These are phyloP conservation scores for Rhorus exstirpatorius DNA, from an alignment of 2,888 invertebrate genomes.

Conservation along the genomic window DNA sequence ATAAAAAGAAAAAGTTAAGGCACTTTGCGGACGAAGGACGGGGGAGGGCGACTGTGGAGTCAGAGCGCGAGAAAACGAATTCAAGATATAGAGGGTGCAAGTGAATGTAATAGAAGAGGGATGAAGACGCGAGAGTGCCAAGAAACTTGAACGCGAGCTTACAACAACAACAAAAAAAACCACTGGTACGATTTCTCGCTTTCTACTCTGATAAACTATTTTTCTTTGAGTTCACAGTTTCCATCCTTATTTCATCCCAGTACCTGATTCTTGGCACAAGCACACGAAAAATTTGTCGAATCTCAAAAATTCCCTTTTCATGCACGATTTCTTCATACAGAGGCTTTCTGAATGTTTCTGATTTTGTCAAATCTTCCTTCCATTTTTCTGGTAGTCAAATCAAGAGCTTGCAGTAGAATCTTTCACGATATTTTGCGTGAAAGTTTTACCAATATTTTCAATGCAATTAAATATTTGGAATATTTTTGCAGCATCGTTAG, in stretches of 20 bases:
- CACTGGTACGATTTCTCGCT: conserved; percentile 50
- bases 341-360: too few species aligned
- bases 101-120: conserved; percentile 21
- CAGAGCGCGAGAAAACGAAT: conserved; percentile 50
- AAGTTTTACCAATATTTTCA: too few species aligned
- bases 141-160: conserved; percentile 59
- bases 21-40: conserved; percentile 75
- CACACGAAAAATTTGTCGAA: neutral
- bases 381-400: too few species aligned
- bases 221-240: conserved; percentile 34
- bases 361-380: too few species aligned
- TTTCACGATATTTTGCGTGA: too few species aligned
- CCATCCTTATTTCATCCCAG: neutral
- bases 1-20: conserved; percentile 86
- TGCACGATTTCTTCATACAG: neutral
- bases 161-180: conserved; percentile 28
- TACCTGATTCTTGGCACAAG: neutral
- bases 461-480: too few species aligned
- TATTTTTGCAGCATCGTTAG: too few species aligned
- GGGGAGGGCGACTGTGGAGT: conserved; percentile 50
- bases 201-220: conserved; percentile 34
- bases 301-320: neutral
- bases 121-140: conserved; percentile 52
- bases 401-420: too few species aligned
- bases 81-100: conserved; percentile 30